Percentiles rank a stretch among this genome's conserved stretches.
Evolutionary conservation across 2,888 invertebrate genomes (phyloP).

Genomic region (Phasia obesa): DNA sequence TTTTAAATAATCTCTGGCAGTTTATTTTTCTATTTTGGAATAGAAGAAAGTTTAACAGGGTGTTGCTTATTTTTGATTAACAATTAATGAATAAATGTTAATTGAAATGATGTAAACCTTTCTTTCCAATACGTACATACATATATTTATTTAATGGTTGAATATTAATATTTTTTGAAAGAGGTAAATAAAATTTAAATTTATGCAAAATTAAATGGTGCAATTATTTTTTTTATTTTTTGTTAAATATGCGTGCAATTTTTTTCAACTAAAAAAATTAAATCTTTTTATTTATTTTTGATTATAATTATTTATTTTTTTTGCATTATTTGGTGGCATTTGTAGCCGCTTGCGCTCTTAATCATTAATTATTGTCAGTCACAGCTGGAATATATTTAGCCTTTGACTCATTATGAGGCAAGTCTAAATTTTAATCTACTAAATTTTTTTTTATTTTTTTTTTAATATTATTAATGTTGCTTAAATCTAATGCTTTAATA

Average conservation of each 20-base stretch:
- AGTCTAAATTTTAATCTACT: conserved; percentile 57
- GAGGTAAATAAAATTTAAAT: background rate
- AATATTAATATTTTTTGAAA: conserved; percentile 6
- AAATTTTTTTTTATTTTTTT: conserved; percentile 11
- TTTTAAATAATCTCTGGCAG: conserved; percentile 1
- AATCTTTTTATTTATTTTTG: conserved; percentile 24
- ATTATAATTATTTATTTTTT: conserved; percentile 44
- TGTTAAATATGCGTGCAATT: conserved; percentile 67
- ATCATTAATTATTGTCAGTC: conserved; percentile 81
- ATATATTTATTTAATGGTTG: conserved; percentile 19
- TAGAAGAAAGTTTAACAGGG: conserved; percentile 8
- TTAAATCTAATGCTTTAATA: conserved; percentile 43
- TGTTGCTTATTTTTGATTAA: conserved; percentile 14
- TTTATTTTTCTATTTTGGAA: no score
- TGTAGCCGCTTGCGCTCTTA: conserved; percentile 68
- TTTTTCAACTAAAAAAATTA: conserved; percentile 43
- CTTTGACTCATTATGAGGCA: conserved; percentile 74
- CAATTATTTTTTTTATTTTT: conserved; percentile 60
- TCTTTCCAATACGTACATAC: conserved; percentile 46
- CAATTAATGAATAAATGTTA: conserved; percentile 40
- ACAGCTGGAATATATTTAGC: conserved; percentile 81
- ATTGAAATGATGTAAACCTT: conserved; percentile 10
- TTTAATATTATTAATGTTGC: conserved; percentile 39
- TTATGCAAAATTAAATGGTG: conserved; percentile 44
- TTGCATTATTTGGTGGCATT: conserved; percentile 69